These are phyloP conservation scores for Eledona agricola DNA, from an alignment of 2,888 invertebrate species.

Conservation along the genomic window DNA sequence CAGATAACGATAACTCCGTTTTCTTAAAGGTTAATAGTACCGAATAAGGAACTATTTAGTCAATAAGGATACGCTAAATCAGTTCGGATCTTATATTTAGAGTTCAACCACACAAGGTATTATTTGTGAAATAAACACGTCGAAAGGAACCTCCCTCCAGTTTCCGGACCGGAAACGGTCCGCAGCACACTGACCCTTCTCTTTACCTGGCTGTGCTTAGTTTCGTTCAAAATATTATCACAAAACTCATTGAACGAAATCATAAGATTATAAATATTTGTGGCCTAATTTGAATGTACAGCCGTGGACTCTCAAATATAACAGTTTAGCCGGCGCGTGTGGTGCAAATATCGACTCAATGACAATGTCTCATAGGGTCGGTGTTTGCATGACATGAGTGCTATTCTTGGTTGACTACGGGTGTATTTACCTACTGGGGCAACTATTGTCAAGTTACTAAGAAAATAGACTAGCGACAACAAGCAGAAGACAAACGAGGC, in stretches of 20 bases:
- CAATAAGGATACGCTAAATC: conserved; percentile 4
- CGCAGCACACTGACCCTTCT: conserved; percentile 5
- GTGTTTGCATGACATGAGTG: no score
- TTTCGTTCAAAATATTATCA: conserved; percentile 26
- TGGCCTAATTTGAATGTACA: no score
- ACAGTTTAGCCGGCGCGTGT: no score
- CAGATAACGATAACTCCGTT: not conserved
- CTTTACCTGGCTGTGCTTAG: conserved; percentile 20
- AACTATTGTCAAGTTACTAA: no score
- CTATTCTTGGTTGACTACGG: no score
- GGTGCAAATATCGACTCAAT: no score
- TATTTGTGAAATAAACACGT: conserved; percentile 19
- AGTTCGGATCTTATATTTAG: conserved; percentile 1
- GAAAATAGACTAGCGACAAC: no score
- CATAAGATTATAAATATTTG: conserved; percentile 24
- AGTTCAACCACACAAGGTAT: conserved; percentile 20
- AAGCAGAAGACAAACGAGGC: no score
- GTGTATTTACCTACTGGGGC: no score
- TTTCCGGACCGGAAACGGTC: conserved; percentile 21
- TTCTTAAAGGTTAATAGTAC: conserved; percentile 9
- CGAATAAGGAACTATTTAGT: conserved; percentile 5
- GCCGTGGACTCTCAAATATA: no score
- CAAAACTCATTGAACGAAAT: conserved; percentile 28
- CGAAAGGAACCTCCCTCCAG: conserved; percentile 5
- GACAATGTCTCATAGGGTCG: no score